A percentile compares a stretch with the other conserved stretches of the same genome.
These are phyloP conservation scores for Huso huso DNA, from an alignment of 2,797 vertebrate genomes.

Conservation along the genomic window DNA sequence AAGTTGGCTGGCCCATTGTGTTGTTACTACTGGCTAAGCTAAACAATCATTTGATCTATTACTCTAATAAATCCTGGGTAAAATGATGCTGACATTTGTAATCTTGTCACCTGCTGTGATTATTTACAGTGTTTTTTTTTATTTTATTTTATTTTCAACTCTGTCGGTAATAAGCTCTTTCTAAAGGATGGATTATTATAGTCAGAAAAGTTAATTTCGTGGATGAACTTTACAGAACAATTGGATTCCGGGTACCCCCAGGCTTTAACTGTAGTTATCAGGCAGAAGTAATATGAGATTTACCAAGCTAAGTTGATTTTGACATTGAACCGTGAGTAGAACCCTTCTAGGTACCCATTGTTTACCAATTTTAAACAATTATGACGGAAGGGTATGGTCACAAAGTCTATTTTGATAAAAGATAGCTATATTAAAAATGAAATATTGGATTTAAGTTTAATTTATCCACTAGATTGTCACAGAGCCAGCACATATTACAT, in stretches of 20 bases:
- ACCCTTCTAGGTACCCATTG: not conserved
- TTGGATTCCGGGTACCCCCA: not conserved
- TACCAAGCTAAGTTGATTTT: not conserved
- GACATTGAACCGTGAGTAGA: constrained; percentile 10
- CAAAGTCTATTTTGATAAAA: not conserved
- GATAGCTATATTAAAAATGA: not conserved
- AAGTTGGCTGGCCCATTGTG: too few species aligned
- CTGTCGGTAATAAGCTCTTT: not conserved
- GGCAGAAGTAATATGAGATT: constrained; percentile 6
- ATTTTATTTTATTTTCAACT: not conserved
- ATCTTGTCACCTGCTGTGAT: not conserved
- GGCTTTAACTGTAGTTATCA: not conserved
- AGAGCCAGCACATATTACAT: too few species aligned
- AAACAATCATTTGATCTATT: too few species aligned
- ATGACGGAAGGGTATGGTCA: not conserved
- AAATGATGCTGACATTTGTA: not conserved
- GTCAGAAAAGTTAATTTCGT: constrained; percentile 3
- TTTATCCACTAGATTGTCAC: too few species aligned
- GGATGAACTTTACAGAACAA: not conserved
- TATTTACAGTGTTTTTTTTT: not conserved
- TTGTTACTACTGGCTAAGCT: too few species aligned
- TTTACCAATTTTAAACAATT: not conserved
- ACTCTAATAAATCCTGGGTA: too few species aligned
- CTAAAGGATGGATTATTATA: not conserved
- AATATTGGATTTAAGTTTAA: too few species aligned